phyloP scores from a whole-genome alignment of 2,888 invertebrate genomes.

The Fabriciana adippe region DNA sequence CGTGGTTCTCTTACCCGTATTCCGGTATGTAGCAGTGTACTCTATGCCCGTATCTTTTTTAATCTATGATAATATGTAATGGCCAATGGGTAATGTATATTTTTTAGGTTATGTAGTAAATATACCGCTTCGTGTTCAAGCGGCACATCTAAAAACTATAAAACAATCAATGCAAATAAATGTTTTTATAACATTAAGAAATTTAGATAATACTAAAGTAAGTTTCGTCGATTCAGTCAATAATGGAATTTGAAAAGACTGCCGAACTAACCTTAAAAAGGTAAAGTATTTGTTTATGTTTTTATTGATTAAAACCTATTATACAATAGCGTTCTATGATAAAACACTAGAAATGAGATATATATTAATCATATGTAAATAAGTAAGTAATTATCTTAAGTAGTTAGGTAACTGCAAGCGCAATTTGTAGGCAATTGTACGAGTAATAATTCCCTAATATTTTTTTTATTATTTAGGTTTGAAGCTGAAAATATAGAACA shows the following conservation, averaged over 20 bases:
- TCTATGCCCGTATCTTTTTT: too few relatives aligned
- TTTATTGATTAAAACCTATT: too few relatives aligned
- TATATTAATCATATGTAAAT: too few relatives aligned
- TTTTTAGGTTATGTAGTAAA: too few relatives aligned
- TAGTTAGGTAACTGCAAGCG: neutral
- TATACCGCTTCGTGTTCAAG: too few relatives aligned
- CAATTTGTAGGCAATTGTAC: neutral
- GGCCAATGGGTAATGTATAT: too few relatives aligned
- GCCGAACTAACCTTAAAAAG: slow-evolving; percentile 6
- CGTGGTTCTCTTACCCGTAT: too few relatives aligned
- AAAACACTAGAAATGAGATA: too few relatives aligned
- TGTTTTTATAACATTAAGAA: neutral
- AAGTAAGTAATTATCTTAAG: neutral
- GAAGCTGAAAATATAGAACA: slow-evolving; percentile 39
- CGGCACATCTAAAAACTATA: too few relatives aligned
- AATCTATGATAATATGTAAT: too few relatives aligned
- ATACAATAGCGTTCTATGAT: too few relatives aligned
- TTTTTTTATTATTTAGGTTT: slow-evolving; percentile 12
- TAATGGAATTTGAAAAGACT: slow-evolving; percentile 6
- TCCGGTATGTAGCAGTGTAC: too few relatives aligned
- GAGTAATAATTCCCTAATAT: neutral
- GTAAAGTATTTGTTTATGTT: neutral
- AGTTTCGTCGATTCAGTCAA: neutral
- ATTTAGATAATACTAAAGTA: neutral
- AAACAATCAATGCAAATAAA: neutral